Evolutionary conservation across 1,140 invertebrate species (phyloP).

Genomic region (Pantala flavescens): DNA sequence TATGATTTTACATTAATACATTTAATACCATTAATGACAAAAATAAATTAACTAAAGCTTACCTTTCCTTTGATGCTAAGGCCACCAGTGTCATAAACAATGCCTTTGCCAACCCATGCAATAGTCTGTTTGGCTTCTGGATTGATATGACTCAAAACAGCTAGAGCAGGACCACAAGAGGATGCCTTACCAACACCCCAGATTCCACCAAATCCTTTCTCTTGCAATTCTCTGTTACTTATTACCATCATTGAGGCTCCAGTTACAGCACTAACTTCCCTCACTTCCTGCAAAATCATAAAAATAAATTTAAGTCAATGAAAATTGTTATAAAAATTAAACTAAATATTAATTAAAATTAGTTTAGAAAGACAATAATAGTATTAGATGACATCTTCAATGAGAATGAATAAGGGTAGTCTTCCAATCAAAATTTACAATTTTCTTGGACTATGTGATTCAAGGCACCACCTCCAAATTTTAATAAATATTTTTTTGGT

Average conservation of each 20-base stretch:
- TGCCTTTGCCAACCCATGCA: slow-evolving; percentile 87
- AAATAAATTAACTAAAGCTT: slow-evolving; percentile 19
- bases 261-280: slow-evolving; percentile 49
- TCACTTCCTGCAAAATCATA: slow-evolving; percentile 55
- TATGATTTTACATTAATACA: no score
- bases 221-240: slow-evolving; percentile 59
- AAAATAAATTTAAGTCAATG: no score
- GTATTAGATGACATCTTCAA: no score
- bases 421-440: no score
- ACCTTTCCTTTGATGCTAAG: slow-evolving; percentile 82
- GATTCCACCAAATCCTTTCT: slow-evolving; percentile 70
- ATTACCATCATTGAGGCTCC: slow-evolving; percentile 57
- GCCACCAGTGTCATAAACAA: slow-evolving; percentile 88
- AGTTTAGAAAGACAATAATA: no score
- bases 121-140: slow-evolving; percentile 57
- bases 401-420: no score
- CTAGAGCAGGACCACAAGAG: slow-evolving; percentile 62
- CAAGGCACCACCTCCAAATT: no score
- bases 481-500: no score
- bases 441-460: no score
- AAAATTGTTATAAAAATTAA: no score
- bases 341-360: no score
- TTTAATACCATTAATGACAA: no score
- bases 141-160: slow-evolving; percentile 56
- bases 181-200: slow-evolving; percentile 82